Evolutionary conservation across 2,888 invertebrate genomes (phyloP).

Genomic region (Macaria liturata): DNA sequence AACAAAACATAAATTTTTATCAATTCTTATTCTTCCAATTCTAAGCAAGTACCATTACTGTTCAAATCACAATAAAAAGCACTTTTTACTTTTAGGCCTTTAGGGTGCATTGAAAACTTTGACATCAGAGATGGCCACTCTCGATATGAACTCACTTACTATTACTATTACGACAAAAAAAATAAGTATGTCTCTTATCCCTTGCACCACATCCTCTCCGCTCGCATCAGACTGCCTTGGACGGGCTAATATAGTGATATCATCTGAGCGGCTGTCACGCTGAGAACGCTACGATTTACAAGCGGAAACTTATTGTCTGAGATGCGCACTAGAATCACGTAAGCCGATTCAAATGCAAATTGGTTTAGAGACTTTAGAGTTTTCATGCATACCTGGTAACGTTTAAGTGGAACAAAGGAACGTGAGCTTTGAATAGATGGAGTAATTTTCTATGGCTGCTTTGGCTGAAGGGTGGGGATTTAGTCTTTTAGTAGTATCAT

Average conservation of each 20-base stretch:
- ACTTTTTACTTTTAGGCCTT: no score
- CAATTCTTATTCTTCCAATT: no score
- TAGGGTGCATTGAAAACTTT: no score
- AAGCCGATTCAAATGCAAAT: slow-evolving; percentile 25
- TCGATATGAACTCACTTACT: no score
- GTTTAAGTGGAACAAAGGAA: slow-evolving; percentile 5
- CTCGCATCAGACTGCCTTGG: slow-evolving; percentile 21
- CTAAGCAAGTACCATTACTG: no score
- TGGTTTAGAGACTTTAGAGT: slow-evolving; percentile 14
- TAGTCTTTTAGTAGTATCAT: no score
- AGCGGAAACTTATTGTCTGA: slow-evolving; percentile 44
- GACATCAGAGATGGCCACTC: no score
- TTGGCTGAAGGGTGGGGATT: no score
- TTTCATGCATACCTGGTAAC: slow-evolving; percentile 14
- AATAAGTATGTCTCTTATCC: not conserved
- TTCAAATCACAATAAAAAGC: no score
- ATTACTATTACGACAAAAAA: no score
- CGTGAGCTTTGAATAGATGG: not conserved
- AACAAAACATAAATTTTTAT: no score
- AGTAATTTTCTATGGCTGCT: no score
- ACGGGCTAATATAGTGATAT: slow-evolving; percentile 41
- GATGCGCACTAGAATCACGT: slow-evolving; percentile 35
- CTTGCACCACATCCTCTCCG: slow-evolving; percentile 5
- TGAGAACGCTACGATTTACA: slow-evolving; percentile 45
- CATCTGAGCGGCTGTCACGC: slow-evolving; percentile 44